Base-by-base conservation (phyloP, 92 coral and sea anemone species). In the Micromussa lordhowensis region DNA sequence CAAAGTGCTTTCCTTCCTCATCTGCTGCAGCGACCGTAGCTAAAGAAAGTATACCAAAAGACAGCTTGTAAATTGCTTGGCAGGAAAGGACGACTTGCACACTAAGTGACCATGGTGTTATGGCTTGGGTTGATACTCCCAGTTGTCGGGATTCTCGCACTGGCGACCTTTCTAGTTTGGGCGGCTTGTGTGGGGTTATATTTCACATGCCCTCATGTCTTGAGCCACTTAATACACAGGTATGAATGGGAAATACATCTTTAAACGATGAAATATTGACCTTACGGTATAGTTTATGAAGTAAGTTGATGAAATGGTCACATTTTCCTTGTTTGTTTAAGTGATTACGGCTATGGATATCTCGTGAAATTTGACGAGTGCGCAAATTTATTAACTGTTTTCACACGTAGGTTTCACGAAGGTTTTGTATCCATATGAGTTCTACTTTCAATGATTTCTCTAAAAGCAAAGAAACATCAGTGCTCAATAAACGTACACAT, bases 201-300 rank as follows among this genome's bases (percentile, higher is more conserved):
- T 24, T 77, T 86, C 55, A 66, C 38, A 6, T 79, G 68, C 61
- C 89, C 89, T 26, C 89, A 86, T 29, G 68, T 77, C 68, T 86
- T 77, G 36, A 70, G 40, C 11, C 64, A 86, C 77, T 24, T 86
- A 10, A 77, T 86, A 57, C 89, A 86, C 77, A 86, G 83, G 89
- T 86, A 30, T 44, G 88, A 48, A 40, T 48, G n/a, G 12, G 22
- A 36, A 38, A 66, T 66, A 26, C 71, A 66, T 66, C 71, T 66
- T 66, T 26, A 63, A 63, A 63, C 69, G 69, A 28, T 31, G 31
- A 10, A 26, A 66, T 66, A 66, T 66, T 66, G 71, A 66, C 34
- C 71, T 18, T 3, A 9, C 17, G 14, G 31, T 66, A 4, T 28
- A 66, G 32, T 66, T 63, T 9, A 40, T 40, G 10, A 64, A 64